These are phyloP conservation scores for Zygogramma bicolorata DNA, from an alignment of 2,888 invertebrate species.

Conservation along the genomic window DNA sequence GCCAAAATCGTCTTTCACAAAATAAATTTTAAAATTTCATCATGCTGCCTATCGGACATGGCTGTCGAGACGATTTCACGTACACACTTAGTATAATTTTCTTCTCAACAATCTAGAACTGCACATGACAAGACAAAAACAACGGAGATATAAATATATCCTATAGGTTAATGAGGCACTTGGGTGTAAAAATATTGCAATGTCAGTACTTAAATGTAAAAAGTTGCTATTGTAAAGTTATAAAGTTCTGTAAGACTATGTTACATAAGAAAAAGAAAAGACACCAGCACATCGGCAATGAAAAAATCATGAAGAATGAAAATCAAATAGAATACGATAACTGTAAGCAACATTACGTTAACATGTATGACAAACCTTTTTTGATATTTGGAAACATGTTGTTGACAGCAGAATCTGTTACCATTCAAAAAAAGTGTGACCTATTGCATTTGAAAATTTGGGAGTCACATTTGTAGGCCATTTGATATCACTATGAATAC, in stretches of 20 bases:
- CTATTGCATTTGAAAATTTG: too few species aligned
- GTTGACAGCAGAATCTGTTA: too few species aligned
- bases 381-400: too few species aligned
- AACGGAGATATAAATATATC: conserved; percentile 33
- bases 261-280: background rate
- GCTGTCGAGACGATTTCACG: background rate
- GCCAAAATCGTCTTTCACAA: too few species aligned
- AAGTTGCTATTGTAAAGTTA: background rate
- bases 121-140: conserved; percentile 33
- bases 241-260: background rate
- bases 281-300: background rate
- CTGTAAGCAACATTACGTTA: too few species aligned
- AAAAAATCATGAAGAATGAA: background rate
- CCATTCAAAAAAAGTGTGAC: too few species aligned
- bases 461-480: too few species aligned
- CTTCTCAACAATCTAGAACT: conserved; percentile 38
- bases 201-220: conserved; percentile 50
- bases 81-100: background rate
- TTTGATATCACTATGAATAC: too few species aligned
- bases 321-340: too few species aligned
- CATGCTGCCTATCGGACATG: background rate
- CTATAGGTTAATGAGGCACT: conserved; percentile 52
- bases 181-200: conserved; percentile 56
- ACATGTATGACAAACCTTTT: too few species aligned
- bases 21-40: too few species aligned